phyloP scores from a whole-genome alignment of 1,140 invertebrate genomes.

The Drosophila equinoxialis region DNA sequence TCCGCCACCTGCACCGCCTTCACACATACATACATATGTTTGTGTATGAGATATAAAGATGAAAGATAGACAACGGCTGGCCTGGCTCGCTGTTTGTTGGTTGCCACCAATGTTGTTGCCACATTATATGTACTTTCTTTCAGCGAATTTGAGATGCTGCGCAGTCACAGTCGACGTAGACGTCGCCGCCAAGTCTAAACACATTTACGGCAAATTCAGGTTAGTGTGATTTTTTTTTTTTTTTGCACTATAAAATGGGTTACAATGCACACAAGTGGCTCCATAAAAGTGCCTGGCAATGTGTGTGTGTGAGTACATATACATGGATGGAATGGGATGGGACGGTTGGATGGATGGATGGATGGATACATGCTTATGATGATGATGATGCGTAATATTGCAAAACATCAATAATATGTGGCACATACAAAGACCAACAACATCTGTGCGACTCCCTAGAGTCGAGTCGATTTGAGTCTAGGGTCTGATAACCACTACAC shows the following conservation, averaged over 20 bases:
- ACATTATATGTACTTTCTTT: slow-evolving; percentile 48
- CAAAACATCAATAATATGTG: slow-evolving; percentile 66
- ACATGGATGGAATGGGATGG: slow-evolving; percentile 11
- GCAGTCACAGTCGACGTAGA: slow-evolving; percentile 12
- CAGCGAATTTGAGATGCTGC: slow-evolving; percentile 64
- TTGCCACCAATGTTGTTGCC: slow-evolving; percentile 16
- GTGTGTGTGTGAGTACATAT: slow-evolving; percentile 1
- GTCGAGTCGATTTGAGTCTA: background rate
- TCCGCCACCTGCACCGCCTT: too few species aligned
- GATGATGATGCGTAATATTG: slow-evolving; percentile 37
- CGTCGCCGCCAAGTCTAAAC: slow-evolving; percentile 26
- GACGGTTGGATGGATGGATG: slow-evolving; percentile 23
- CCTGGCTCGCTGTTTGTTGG: slow-evolving; percentile 17
- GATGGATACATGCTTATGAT: slow-evolving; percentile 22
- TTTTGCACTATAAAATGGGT: slow-evolving; percentile 69
- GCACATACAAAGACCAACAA: slow-evolving; percentile 51
- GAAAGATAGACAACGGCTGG: slow-evolving; percentile 36
- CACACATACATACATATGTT: background rate
- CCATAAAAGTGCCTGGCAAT: slow-evolving; percentile 36
- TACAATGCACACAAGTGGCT: slow-evolving; percentile 67
- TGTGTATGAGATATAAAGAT: slow-evolving; percentile 17
- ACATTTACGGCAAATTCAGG: slow-evolving; percentile 76
- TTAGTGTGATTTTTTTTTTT: slow-evolving; percentile 76
- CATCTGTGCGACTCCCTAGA: slow-evolving; percentile 51
- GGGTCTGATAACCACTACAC: slow-evolving; percentile 51